Evolutionary conservation across 1,140 invertebrate genomes (phyloP).

Genomic region (Contarinia nasturtii): DNA sequence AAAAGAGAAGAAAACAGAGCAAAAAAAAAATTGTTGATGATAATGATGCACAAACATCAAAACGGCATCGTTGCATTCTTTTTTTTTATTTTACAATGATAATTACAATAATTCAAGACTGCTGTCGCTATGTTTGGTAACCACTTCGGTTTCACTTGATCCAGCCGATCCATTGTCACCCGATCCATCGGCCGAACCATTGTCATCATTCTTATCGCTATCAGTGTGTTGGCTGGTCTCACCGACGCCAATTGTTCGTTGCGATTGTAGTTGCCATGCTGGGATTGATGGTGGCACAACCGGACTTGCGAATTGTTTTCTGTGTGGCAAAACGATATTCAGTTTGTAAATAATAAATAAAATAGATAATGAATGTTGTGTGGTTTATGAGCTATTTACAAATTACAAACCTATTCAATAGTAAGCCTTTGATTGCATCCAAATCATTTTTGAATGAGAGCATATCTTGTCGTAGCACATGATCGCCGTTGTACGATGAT

Average conservation of each 20-base stretch:
- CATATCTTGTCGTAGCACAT: too few species aligned
- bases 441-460: constrained; percentile 43
- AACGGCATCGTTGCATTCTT: too few species aligned
- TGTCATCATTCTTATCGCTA: constrained; percentile 14
- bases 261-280: constrained; percentile 48
- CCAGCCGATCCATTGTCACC: constrained; percentile 28
- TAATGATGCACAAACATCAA: too few species aligned
- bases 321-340: constrained; percentile 13
- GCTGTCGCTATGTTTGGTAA: constrained; percentile 46
- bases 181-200: constrained; percentile 29
- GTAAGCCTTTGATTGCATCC: constrained; percentile 52
- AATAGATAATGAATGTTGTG: neutral
- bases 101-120: constrained; percentile 45
- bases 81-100: too few species aligned
- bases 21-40: too few species aligned
- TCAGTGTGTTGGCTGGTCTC: constrained; percentile 15
- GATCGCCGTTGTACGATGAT: too few species aligned
- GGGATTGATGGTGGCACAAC: constrained; percentile 52
- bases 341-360: constrained; percentile 4
- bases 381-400: constrained; percentile 2
- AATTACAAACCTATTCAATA: constrained; percentile 42
- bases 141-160: constrained; percentile 42
- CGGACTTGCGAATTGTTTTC: constrained; percentile 50
- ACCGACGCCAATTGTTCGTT: constrained; percentile 10
- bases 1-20: too few species aligned